Conservation (phyloP, 2,113 vertebrate species). For the Corythoichthys intestinalis region DNA sequence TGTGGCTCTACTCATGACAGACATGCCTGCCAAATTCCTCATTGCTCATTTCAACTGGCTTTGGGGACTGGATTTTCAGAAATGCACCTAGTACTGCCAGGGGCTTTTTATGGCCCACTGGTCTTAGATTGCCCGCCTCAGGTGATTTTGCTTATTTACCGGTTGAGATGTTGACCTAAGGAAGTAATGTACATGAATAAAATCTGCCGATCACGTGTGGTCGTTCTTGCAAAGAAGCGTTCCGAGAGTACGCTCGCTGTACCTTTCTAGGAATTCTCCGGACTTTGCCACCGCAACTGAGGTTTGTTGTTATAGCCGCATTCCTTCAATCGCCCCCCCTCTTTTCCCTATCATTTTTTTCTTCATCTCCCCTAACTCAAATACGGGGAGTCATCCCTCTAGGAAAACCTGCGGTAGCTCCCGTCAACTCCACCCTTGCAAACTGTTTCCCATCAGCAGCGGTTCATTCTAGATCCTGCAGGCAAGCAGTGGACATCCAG, state of each 20-base stretch:
- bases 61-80: not conserved
- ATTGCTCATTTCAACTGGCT: not conserved
- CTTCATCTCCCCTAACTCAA: conserved; percentile 5
- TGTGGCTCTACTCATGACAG: not conserved
- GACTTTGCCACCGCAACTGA: conserved; percentile 7
- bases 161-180: not conserved
- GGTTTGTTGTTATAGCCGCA: conserved; percentile 38
- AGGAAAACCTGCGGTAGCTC: conserved; percentile 26
- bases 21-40: not conserved
- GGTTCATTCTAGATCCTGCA: conserved; percentile 27
- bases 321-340: conserved; percentile 30
- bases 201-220: not conserved
- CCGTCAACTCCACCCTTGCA: conserved; percentile 27
- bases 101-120: not conserved
- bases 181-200: not conserved
- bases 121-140: not conserved
- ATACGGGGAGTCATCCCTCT: conserved; percentile 25
- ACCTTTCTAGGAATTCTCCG: not conserved
- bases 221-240: not conserved
- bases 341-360: not conserved
- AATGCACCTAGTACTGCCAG: not conserved
- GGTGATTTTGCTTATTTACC: conserved; percentile 8
- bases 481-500: conserved; percentile 4
- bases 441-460: conserved; percentile 42
- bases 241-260: conserved; percentile 9